Evolutionary conservation across 2,113 vertebrate genomes (phyloP).

Genomic region (Edolisoma coerulescens): DNA sequence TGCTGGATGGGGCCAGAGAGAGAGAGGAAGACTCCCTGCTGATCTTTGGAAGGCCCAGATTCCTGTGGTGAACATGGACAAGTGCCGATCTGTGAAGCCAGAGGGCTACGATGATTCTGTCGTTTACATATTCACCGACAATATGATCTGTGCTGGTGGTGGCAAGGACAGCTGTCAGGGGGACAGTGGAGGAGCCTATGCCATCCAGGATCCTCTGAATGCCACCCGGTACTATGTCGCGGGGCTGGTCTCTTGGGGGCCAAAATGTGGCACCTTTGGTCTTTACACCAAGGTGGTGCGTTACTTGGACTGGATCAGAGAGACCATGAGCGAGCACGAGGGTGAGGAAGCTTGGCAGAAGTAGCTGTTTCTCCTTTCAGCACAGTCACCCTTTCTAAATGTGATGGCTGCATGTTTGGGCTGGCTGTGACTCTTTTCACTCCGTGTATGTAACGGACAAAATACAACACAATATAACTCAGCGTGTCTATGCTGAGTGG

Average conservation of each 20-base stretch:
- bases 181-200: constrained; percentile 86
- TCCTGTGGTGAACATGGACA: constrained; percentile 34
- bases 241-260: constrained; percentile 91
- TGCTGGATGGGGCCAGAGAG: constrained; percentile 72
- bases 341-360: background rate
- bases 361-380: background rate
- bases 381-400: background rate
- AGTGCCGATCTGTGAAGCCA: constrained; percentile 39
- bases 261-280: constrained; percentile 78
- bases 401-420: background rate
- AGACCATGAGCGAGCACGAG: constrained; percentile 67
- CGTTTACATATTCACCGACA: constrained; percentile 71
- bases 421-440: background rate
- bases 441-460: background rate
- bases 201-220: constrained; percentile 49
- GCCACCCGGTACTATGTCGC: constrained; percentile 52
- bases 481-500: background rate
- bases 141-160: constrained; percentile 91
- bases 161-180: constrained; percentile 81
- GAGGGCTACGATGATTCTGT: background rate
- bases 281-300: constrained; percentile 86
- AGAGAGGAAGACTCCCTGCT: background rate
- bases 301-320: constrained; percentile 86
- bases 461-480: background rate
- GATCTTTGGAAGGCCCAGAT: constrained; percentile 53